A percentile compares a stretch with the other conserved stretches of the same genome.
Conservation (phyloP, 2,888 invertebrate genomes). For the Cosmorhoe ocellata region DNA sequence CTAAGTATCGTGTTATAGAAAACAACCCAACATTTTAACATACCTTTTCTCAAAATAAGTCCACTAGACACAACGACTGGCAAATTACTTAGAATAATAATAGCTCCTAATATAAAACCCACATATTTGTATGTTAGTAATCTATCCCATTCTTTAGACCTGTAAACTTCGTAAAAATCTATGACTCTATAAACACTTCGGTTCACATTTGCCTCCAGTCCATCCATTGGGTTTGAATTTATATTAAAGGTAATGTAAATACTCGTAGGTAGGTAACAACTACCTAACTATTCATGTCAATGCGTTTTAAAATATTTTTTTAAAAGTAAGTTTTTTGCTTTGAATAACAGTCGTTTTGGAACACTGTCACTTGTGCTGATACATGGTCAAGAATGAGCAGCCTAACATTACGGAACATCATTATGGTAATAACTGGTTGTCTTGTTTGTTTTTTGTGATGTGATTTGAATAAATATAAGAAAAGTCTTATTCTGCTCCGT, state of each 20-base stretch:
- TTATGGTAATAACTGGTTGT: constrained; percentile 47
- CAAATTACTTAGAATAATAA: constrained; percentile 83
- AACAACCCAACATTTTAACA: constrained; percentile 24
- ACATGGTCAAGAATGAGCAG: constrained; percentile 52
- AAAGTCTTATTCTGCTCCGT: not conserved
- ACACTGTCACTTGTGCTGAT: constrained; percentile 51
- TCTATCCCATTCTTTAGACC: constrained; percentile 61
- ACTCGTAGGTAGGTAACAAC: not conserved
- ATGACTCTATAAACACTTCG: constrained; percentile 51
- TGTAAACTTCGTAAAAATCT: constrained; percentile 63
- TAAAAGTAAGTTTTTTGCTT: not conserved
- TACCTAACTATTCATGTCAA: not conserved
- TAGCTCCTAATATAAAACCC: constrained; percentile 78
- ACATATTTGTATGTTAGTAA: constrained; percentile 77
- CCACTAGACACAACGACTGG: constrained; percentile 86
- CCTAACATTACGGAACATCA: constrained; percentile 50
- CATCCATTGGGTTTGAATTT: constrained; percentile 39
- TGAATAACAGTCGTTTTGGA: not conserved
- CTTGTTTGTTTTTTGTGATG: constrained; percentile 56
- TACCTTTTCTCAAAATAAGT: constrained; percentile 84
- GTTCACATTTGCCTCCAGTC: constrained; percentile 48
- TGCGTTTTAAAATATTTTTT: too few species aligned
- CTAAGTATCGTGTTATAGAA: too few species aligned
- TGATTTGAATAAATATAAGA: constrained; percentile 49
- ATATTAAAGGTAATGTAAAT: too few species aligned